Conservation (phyloP, 2,888 invertebrate species). For the Phaedon cochleariae region DNA sequence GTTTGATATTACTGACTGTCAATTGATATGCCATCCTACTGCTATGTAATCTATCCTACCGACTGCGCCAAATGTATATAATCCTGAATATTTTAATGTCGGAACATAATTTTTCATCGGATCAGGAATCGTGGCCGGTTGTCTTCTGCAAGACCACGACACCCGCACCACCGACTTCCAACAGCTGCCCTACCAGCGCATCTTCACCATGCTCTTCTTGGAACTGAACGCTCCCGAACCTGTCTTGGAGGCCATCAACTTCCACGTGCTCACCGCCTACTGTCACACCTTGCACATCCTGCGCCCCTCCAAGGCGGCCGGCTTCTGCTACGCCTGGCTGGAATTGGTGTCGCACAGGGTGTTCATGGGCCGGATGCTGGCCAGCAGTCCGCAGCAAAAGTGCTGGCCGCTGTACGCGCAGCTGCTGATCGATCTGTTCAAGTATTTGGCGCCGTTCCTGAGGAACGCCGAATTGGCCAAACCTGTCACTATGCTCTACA, state of each 20-base stretch:
- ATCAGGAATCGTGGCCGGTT: conserved; percentile 94
- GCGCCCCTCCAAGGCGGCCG: conserved; percentile 91
- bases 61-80: not conserved
- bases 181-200: conserved; percentile 96
- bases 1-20: too few species aligned
- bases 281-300: conserved; percentile 95
- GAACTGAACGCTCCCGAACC: conserved; percentile 95
- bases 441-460: conserved; percentile 92
- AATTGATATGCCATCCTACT: too few species aligned
- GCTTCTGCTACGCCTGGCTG: conserved; percentile 98
- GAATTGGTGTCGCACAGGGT: conserved; percentile 97
- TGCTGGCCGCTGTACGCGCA: conserved; percentile 99
- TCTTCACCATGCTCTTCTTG: conserved; percentile 95
- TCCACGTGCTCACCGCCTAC: conserved; percentile 93
- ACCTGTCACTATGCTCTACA: conserved; percentile 93
- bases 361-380: conserved; percentile 93
- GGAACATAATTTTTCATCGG: too few species aligned
- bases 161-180: conserved; percentile 90
- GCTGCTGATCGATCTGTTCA: conserved; percentile 93
- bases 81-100: conserved; percentile 22
- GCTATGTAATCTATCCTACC: not conserved
- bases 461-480: conserved; percentile 96
- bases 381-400: conserved; percentile 90
- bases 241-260: conserved; percentile 93
- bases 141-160: conserved; percentile 95